Evolutionary conservation across 2,888 invertebrate genomes (phyloP).

Genomic region (Rhimphoctona megacephalus): DNA sequence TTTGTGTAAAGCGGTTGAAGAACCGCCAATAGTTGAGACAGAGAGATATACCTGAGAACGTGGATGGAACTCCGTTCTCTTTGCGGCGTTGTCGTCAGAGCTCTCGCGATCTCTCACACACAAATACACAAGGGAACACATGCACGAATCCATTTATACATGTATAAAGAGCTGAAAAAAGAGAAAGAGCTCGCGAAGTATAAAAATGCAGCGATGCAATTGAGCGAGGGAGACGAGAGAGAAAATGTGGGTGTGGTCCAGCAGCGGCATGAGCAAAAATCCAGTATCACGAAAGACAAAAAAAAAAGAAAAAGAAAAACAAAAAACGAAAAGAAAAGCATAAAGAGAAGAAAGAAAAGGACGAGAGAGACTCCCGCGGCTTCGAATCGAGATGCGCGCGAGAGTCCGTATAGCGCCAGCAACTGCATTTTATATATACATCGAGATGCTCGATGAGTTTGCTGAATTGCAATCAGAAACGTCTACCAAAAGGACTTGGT

Average conservation of each 20-base stretch:
- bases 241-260: constrained; percentile 79
- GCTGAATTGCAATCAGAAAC: constrained; percentile 65
- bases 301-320: constrained; percentile 8
- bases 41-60: constrained; percentile 62
- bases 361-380: constrained; percentile 9
- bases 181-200: constrained; percentile 41
- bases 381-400: constrained; percentile 6
- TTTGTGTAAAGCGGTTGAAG: constrained; percentile 51
- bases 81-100: constrained; percentile 53
- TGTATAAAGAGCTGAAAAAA: constrained; percentile 29
- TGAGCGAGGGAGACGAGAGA: constrained; percentile 56
- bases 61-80: constrained; percentile 66
- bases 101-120: constrained; percentile 36
- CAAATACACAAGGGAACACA: constrained; percentile 7
- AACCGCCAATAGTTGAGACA: constrained; percentile 34
- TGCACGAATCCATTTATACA: constrained; percentile 1
- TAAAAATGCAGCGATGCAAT: constrained; percentile 45
- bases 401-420: constrained; percentile 13
- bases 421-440: constrained; percentile 12
- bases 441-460: constrained; percentile 35
- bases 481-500: constrained; percentile 72
- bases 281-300: constrained; percentile 37
- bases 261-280: constrained; percentile 53
- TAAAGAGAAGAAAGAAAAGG: constrained; percentile 22
- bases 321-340: background rate